Percentiles rank a stretch among this genome's conserved stretches.
These are phyloP conservation scores for Coccyzus lansbergi DNA, from an alignment of 2,797 vertebrate genomes.

Conservation along the genomic window DNA sequence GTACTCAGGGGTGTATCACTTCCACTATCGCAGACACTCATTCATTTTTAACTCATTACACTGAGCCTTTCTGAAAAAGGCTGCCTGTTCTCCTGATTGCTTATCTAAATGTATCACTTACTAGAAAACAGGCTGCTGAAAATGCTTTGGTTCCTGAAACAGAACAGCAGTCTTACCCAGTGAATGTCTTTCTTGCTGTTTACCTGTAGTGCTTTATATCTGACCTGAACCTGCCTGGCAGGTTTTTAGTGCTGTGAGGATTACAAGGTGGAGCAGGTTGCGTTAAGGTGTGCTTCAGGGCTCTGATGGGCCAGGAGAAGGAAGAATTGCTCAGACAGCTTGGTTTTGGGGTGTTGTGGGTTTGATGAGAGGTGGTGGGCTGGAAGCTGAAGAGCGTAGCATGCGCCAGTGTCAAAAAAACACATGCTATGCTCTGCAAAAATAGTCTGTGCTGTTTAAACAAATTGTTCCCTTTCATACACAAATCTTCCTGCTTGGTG, in stretches of 20 bases:
- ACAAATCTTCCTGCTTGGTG: background rate
- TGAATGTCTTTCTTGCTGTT: background rate
- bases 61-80: background rate
- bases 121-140: background rate
- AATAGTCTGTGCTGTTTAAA: background rate
- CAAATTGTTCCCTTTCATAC: background rate
- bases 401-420: no score
- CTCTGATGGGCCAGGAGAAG: background rate
- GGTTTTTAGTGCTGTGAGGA: background rate
- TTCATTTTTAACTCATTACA: slow-evolving; percentile 36
- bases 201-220: rapidly evolving
- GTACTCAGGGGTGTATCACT: background rate
- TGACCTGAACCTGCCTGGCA: background rate
- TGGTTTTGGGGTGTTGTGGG: background rate
- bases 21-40: background rate
- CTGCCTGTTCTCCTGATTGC: background rate
- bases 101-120: background rate
- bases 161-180: background rate
- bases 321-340: background rate
- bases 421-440: rapidly evolving
- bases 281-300: background rate
- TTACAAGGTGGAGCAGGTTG: background rate
- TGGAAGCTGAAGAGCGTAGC: background rate
- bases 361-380: background rate
- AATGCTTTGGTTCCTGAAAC: background rate